A percentile compares a stretch with the other conserved stretches of the same genome.
phyloP scores from a whole-genome alignment of 2,797 vertebrate genomes.

The Anguilla anguilla region DNA sequence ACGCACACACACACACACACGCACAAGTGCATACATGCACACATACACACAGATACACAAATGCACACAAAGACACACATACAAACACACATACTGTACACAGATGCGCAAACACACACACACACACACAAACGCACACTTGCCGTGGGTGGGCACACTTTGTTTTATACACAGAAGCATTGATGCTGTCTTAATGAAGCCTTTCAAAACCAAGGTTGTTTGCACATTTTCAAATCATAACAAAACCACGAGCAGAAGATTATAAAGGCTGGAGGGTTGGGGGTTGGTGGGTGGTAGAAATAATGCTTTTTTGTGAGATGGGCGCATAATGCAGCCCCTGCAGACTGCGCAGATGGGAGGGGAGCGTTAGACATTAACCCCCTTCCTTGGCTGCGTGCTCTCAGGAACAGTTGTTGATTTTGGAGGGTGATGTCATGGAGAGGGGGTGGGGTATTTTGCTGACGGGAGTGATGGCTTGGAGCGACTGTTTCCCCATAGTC shows the following conservation, averaged over 20 bases:
- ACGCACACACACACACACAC: not conserved
- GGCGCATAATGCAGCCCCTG: not conserved
- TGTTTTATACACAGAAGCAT: not conserved
- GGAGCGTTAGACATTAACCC: not conserved
- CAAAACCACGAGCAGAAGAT: not conserved
- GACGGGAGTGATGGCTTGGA: not conserved
- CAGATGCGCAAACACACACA: not conserved
- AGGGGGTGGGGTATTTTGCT: not conserved
- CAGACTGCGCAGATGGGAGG: not conserved
- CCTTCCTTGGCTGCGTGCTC: not conserved
- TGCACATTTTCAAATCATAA: not conserved
- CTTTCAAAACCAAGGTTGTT: not conserved
- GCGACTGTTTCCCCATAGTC: not conserved
- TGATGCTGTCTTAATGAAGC: not conserved
- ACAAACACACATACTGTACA: not conserved
- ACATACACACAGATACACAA: not conserved
- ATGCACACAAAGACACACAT: not conserved
- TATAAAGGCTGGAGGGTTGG: not conserved
- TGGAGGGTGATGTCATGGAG: not conserved
- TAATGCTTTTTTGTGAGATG: not conserved
- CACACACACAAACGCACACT: not conserved
- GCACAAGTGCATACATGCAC: not conserved
- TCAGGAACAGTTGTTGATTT: constrained; percentile 4
- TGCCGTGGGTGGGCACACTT: not conserved
- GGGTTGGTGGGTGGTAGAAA: not conserved